Conservation (phyloP, 2,888 invertebrate species). For the Scaptomyza polygonia region DNA sequence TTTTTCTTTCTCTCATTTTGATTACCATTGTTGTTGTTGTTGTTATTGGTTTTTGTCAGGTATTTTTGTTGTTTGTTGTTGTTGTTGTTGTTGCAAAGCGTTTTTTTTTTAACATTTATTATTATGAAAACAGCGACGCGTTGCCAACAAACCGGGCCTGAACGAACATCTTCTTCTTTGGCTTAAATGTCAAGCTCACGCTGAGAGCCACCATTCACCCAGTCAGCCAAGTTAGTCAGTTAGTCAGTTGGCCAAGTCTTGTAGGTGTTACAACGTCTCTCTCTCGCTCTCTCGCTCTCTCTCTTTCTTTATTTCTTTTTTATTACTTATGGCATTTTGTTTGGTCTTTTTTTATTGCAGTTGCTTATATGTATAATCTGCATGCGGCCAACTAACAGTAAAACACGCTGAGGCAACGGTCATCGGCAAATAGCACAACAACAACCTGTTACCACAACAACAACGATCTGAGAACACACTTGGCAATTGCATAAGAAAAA, state of each 20-base stretch:
- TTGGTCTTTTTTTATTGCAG: constrained; percentile 54
- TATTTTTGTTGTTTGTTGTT: no score
- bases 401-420: constrained; percentile 61
- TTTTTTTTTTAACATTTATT: constrained; percentile 67
- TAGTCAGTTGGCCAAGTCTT: constrained; percentile 16
- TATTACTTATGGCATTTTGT: constrained; percentile 16
- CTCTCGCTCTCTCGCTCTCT: constrained; percentile 12
- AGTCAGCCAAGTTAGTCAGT: constrained; percentile 17
- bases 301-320: background rate
- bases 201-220: constrained; percentile 34
- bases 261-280: constrained; percentile 1
- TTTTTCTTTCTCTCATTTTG: background rate
- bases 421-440: constrained; percentile 37
- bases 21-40: constrained; percentile 8
- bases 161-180: constrained; percentile 49
- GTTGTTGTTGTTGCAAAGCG: constrained; percentile 32
- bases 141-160: background rate
- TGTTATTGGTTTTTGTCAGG: background rate
- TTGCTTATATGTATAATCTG: constrained; percentile 40
- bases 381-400: constrained; percentile 71
- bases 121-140: background rate
- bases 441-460: constrained; percentile 35
- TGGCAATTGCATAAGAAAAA: constrained; percentile 50
- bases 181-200: constrained; percentile 74
- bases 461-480: constrained; percentile 15